Percentiles rank a stretch among this genome's conserved stretches.
Evolutionary conservation across 2,797 vertebrate species (phyloP).

Genomic region (Etheostoma nigrum): DNA sequence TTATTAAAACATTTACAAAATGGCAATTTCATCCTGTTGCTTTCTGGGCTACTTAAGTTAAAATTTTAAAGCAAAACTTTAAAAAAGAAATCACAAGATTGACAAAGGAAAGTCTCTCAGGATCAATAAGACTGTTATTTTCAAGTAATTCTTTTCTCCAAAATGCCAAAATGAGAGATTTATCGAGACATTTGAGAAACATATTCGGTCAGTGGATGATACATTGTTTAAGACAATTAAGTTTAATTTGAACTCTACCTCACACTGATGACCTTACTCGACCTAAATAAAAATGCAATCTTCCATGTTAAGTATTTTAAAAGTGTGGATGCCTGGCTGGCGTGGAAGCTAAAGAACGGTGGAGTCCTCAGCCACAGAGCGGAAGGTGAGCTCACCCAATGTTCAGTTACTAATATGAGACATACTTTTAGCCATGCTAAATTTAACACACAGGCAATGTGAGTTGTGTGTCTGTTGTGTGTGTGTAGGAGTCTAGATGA

Average conservation of each 20-base stretch:
- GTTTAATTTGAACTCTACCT: neutral
- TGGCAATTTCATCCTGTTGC: neutral
- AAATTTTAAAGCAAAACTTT: neutral
- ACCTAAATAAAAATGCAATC: neutral
- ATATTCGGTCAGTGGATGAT: neutral
- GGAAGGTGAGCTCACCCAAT: constrained; percentile 41
- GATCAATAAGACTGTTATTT: neutral
- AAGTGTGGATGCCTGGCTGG: neutral
- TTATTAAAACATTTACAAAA: constrained; percentile 2
- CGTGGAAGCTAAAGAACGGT: neutral
- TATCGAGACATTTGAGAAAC: neutral
- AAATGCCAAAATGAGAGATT: neutral
- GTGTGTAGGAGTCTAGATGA: constrained; percentile 28
- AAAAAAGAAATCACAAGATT: neutral
- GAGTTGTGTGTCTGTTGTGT: constrained; percentile 15
- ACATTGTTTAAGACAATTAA: neutral
- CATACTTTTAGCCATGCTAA: constrained; percentile 52
- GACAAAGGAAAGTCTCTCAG: neutral
- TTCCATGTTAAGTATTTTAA: neutral
- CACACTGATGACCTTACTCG: neutral
- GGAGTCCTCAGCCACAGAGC: constrained; percentile 37
- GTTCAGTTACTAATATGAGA: constrained; percentile 49
- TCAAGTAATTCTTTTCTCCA: neutral
- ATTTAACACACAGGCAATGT: constrained; percentile 56
- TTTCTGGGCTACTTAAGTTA: neutral